Percentiles rank a stretch among this genome's conserved stretches.
These are phyloP conservation scores for Sebastes glaucus DNA, from an alignment of 2,797 vertebrate genomes.

Conservation along the genomic window DNA sequence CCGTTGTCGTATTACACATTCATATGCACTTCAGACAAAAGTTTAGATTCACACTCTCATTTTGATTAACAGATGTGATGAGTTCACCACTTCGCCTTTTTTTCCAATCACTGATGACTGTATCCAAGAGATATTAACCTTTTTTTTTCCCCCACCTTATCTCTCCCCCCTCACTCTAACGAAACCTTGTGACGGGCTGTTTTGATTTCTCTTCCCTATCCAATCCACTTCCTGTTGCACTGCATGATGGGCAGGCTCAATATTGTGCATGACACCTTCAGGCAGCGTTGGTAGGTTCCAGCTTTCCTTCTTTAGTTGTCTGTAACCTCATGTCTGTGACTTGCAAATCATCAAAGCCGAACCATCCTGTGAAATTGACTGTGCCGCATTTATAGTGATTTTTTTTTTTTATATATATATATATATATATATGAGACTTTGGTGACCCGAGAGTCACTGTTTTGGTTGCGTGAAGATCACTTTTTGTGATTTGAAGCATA, in stretches of 20 bases:
- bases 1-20: conserved; percentile 40
- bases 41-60: conserved; percentile 28
- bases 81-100: conserved; percentile 57
- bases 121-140: conserved; percentile 80
- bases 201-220: conserved; percentile 95
- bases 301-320: conserved; percentile 88
- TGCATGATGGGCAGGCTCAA: conserved; percentile 99
- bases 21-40: conserved; percentile 47
- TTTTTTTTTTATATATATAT: neutral
- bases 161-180: conserved; percentile 85
- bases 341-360: conserved; percentile 53
- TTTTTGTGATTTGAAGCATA: conserved; percentile 20
- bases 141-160: conserved; percentile 76
- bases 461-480: conserved; percentile 20
- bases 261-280: conserved; percentile 99
- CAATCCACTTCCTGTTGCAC: conserved; percentile 99
- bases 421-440: conserved; percentile 19
- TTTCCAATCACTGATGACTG: conserved; percentile 76
- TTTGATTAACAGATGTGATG: conserved; percentile 49
- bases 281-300: conserved; percentile 99
- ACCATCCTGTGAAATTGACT: neutral
- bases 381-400: neutral
- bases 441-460: conserved; percentile 45
- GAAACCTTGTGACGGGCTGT: conserved; percentile 95
- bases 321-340: conserved; percentile 68